phyloP scores from a whole-genome alignment of 2,888 invertebrate genomes.

The Chaitophorus viminalis region DNA sequence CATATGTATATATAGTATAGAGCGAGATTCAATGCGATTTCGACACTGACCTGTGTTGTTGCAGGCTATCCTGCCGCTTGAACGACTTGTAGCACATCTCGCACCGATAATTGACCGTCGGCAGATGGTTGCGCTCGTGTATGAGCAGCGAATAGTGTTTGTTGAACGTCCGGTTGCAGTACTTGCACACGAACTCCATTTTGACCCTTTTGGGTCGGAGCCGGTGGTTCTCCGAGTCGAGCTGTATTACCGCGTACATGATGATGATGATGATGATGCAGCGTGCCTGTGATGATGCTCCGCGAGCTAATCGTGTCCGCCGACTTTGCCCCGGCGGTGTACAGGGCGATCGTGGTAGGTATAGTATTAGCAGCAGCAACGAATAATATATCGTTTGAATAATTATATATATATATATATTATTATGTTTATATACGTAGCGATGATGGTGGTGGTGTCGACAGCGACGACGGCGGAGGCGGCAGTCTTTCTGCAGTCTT shows the following conservation, averaged over 20 bases:
- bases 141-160: conserved; percentile 99
- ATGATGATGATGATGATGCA: conserved; percentile 68
- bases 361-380: not conserved
- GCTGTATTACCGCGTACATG: conserved; percentile 92
- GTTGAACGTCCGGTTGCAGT: conserved; percentile 96
- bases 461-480: not conserved
- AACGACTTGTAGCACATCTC: conserved; percentile 98
- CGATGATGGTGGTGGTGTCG: not conserved
- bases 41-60: conserved; percentile 85
- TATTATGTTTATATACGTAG: too few relatives aligned
- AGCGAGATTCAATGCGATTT: conserved; percentile 51
- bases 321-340: not conserved
- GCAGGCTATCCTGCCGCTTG: conserved; percentile 95
- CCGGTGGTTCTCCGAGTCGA: conserved; percentile 86
- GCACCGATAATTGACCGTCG: conserved; percentile 96
- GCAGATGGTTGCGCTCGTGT: conserved; percentile 97
- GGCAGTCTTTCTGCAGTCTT: not conserved
- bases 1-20: too few relatives aligned
- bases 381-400: too few relatives aligned
- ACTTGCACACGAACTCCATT: conserved; percentile 98
- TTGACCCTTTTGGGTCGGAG: conserved; percentile 90
- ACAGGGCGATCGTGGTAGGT: too few relatives aligned
- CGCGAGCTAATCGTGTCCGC: not conserved
- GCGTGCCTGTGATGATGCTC: not conserved
- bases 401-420: too few relatives aligned